Evolutionary conservation across 2,797 vertebrate species (phyloP).

Genomic region (Rhadinocentrus ornatus): DNA sequence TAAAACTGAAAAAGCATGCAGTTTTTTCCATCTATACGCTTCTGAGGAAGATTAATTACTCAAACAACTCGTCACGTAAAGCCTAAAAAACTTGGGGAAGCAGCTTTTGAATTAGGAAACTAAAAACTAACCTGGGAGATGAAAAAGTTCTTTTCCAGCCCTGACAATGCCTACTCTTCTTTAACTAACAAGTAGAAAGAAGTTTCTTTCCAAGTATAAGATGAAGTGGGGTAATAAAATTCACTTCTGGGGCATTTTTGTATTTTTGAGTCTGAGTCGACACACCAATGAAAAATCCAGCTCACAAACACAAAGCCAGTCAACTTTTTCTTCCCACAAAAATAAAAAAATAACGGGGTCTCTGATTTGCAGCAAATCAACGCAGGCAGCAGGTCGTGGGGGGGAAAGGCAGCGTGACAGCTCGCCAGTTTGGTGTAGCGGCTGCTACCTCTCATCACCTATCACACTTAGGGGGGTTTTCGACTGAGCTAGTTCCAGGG

Average conservation of each 20-base stretch:
- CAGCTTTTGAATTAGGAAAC: conserved; percentile 11
- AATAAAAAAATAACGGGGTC: conserved; percentile 50
- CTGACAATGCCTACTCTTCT: conserved; percentile 15
- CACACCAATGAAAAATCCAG: conserved; percentile 29
- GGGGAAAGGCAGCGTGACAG: conserved; percentile 48
- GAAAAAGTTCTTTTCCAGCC: conserved; percentile 21
- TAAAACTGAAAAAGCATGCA: not conserved
- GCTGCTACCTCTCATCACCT: conserved; percentile 52
- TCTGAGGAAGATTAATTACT: not conserved
- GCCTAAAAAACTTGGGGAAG: not conserved
- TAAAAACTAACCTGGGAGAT: conserved; percentile 16
- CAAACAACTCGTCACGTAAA: conserved; percentile 3
- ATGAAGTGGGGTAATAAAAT: conserved; percentile 28
- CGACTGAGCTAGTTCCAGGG: too few relatives aligned
- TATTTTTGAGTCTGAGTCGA: conserved; percentile 25
- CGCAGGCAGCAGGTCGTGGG: conserved; percentile 28
- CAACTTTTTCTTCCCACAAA: conserved; percentile 25
- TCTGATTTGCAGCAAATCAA: conserved; percentile 53
- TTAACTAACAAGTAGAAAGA: conserved; percentile 35
- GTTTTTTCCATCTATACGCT: not conserved
- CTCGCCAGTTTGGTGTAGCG: conserved; percentile 51
- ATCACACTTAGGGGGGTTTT: too few relatives aligned
- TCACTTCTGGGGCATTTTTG: conserved; percentile 13
- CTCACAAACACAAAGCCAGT: conserved; percentile 20
- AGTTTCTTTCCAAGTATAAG: conserved; percentile 30